Conservation (phyloP, 1,140 invertebrate genomes). For the Drosophila busckii region DNA sequence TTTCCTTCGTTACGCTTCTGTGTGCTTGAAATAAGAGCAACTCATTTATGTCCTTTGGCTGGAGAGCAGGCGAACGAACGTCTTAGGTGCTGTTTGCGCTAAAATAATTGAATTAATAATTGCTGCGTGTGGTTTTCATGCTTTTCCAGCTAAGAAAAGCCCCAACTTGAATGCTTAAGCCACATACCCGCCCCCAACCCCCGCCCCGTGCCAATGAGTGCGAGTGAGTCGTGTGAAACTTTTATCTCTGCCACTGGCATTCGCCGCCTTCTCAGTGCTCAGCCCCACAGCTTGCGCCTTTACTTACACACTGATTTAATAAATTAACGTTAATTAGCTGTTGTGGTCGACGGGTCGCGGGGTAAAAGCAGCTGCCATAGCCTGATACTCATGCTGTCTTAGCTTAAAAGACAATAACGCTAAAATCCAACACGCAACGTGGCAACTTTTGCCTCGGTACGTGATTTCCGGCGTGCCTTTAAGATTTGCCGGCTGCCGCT, state of each 20-base stretch:
- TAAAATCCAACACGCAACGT: constrained; percentile 60
- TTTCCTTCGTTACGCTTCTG: background rate
- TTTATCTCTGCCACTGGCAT: constrained; percentile 55
- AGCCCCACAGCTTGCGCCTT: constrained; percentile 49
- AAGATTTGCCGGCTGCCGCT: constrained; percentile 63
- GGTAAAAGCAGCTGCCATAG: background rate
- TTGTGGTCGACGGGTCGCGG: constrained; percentile 47
- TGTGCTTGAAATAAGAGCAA: constrained; percentile 40
- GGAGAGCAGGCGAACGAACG: constrained; percentile 26
- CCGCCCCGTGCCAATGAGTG: constrained; percentile 17
- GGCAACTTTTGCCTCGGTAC: constrained; percentile 60
- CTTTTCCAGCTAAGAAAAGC: constrained; percentile 74
- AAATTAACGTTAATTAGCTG: constrained; percentile 79
- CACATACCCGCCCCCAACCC: constrained; percentile 1
- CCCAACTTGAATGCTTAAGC: constrained; percentile 10
- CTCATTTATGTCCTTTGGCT: constrained; percentile 61
- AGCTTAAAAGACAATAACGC: constrained; percentile 73
- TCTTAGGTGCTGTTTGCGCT: constrained; percentile 75
- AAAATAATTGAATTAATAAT: constrained; percentile 79
- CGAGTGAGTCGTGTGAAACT: constrained; percentile 64
- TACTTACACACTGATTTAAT: constrained; percentile 78
- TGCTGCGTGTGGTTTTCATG: constrained; percentile 79
- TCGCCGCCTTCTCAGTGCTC: background rate
- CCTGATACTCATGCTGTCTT: constrained; percentile 45
- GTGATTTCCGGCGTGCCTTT: constrained; percentile 57